These are phyloP conservation scores for Eudasyphora cyanicolor DNA, from an alignment of 2,888 invertebrate species.

Conservation along the genomic window DNA sequence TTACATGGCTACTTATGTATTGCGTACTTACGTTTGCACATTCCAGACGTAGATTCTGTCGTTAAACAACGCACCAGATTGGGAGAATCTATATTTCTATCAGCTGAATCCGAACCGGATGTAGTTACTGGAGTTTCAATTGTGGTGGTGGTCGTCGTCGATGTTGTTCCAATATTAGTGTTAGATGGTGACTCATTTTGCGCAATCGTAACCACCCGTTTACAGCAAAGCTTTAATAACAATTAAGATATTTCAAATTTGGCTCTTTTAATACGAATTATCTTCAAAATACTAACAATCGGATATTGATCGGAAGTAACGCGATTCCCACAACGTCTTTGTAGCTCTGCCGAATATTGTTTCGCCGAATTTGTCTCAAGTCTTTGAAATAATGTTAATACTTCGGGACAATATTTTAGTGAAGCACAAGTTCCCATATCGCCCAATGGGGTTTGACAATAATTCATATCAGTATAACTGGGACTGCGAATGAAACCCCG, in stretches of 20 bases:
- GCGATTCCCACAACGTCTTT: slow-evolving; percentile 70
- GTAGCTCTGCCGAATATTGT: slow-evolving; percentile 68
- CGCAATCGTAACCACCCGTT: slow-evolving; percentile 20
- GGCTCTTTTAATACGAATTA: not conserved
- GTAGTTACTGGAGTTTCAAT: slow-evolving; percentile 42
- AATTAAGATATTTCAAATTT: not conserved
- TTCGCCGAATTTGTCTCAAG: slow-evolving; percentile 67
- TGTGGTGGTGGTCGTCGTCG: slow-evolving; percentile 36
- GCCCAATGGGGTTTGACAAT: slow-evolving; percentile 71
- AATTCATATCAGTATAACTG: slow-evolving; percentile 2
- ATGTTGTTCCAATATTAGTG: slow-evolving; percentile 12
- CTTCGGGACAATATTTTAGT: slow-evolving; percentile 70
- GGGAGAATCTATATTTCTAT: slow-evolving; percentile 25
- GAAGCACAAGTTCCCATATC: slow-evolving; percentile 71
- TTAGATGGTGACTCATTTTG: not conserved
- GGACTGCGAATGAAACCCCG: slow-evolving; percentile 5
- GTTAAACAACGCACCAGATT: slow-evolving; percentile 42
- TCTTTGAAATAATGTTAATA: slow-evolving; percentile 69
- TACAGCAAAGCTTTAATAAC: slow-evolving; percentile 61
- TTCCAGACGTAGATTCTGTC: slow-evolving; percentile 55
- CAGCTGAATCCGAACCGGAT: not conserved
- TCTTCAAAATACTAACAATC: slow-evolving; percentile 68
- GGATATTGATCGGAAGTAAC: slow-evolving; percentile 71
- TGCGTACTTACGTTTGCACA: slow-evolving; percentile 63
- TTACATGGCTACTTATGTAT: too few species aligned